Percentiles rank a stretch among this genome's conserved stretches.
Conservation (phyloP, 2,113 vertebrate genomes). For the Lynx canadensis region DNA sequence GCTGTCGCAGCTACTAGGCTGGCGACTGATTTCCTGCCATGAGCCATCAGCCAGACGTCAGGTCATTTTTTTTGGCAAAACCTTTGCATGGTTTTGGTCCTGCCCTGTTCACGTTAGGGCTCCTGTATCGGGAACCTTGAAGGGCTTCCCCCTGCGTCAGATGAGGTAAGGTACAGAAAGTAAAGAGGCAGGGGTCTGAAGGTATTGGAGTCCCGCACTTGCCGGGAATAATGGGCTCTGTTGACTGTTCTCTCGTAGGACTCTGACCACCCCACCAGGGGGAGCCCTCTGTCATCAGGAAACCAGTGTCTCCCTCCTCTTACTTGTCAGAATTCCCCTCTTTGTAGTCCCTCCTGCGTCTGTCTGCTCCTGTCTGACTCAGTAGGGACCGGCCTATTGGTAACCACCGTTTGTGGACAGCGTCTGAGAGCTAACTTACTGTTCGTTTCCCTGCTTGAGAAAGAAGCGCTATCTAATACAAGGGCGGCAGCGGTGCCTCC, state of each 20-base stretch:
- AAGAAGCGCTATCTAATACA: neutral
- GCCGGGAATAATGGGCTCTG: neutral
- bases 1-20: neutral
- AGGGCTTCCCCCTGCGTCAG: neutral
- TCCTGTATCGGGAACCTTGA: neutral
- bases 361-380: neutral
- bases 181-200: neutral
- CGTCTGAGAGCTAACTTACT: neutral
- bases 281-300: neutral
- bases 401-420: neutral
- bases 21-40: neutral
- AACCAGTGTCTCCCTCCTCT: neutral
- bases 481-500: neutral
- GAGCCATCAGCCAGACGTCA: neutral
- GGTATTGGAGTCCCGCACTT: neutral
- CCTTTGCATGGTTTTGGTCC: neutral
- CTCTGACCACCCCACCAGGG: conserved; percentile 10
- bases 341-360: neutral
- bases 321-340: neutral
- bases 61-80: neutral
- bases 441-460: neutral
- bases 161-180: neutral
- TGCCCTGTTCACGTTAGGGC: neutral
- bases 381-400: neutral
- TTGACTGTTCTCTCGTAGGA: neutral